phyloP scores from a whole-genome alignment of 1,140 invertebrate species.

The Nautilus pompilius region DNA sequence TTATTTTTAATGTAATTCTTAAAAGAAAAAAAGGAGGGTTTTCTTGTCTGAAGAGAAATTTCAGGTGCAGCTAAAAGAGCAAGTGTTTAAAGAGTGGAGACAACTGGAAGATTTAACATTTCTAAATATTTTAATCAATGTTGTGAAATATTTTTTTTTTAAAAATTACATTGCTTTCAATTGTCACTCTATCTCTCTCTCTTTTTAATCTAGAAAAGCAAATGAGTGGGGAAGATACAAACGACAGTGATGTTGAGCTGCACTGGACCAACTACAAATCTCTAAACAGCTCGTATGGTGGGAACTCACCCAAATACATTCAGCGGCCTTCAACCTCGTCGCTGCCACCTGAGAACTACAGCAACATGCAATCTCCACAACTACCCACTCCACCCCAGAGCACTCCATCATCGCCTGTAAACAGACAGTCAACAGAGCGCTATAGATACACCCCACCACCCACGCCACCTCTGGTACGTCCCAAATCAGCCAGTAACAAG shows the following conservation, averaged over 20 bases:
- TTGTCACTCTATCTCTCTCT: too few species aligned
- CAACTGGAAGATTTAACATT: too few species aligned
- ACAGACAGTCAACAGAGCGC: constrained; percentile 21
- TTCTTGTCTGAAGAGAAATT: too few species aligned
- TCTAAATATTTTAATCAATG: too few species aligned
- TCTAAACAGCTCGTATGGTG: constrained; percentile 7
- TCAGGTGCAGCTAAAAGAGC: too few species aligned
- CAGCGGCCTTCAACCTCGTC: constrained; percentile 48
- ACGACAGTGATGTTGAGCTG: constrained; percentile 65
- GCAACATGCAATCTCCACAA: constrained; percentile 12
- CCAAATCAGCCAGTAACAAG: constrained; percentile 59
- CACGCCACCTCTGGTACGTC: constrained; percentile 58
- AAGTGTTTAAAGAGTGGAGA: too few species aligned
- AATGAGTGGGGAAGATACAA: constrained; percentile 16
- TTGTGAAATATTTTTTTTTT: too few species aligned
- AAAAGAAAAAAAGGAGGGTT: too few species aligned
- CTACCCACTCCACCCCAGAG: constrained; percentile 37
- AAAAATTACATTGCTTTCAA: too few species aligned
- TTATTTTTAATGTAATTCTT: too few species aligned
- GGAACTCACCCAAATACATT: constrained; percentile 41
- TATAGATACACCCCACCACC: constrained; percentile 60
- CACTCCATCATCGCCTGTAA: constrained; percentile 43
- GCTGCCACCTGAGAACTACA: constrained; percentile 26
- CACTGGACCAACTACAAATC: constrained; percentile 70
- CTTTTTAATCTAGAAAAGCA: too few species aligned